Evolutionary conservation across 2,113 vertebrate genomes (phyloP), one percentile per base, ranked within the genome.

Genomic region (Odontesthes bonariensis): DNA sequence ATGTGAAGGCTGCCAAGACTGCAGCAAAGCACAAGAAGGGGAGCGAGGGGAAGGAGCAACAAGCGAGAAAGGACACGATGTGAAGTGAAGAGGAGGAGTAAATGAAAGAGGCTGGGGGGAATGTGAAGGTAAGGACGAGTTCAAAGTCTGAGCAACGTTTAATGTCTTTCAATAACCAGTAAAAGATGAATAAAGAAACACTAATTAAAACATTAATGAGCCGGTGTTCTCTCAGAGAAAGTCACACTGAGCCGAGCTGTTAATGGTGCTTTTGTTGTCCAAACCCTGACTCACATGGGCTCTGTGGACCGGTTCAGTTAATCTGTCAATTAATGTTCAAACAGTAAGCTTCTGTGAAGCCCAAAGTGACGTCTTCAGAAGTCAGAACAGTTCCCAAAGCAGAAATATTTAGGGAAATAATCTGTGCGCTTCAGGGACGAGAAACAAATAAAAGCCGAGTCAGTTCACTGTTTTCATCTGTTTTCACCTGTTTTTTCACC

Each of bases 1-100:
- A 79, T 47, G 68, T 76, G 47, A 77, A 54, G 55, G 44, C 31
- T 38, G 85, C 87, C 82, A 89, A 81, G 70, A 85, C 85, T 87
- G 85, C 87, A 87, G 87, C 84, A 81, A 46, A 69, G 68, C 64
- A 62, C 63, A 59, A 31, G 61, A 44, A 74, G 0, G 31, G 53
- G 59, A 53, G 53, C 27, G 61, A 51, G 46, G 31, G 51, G 27
- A 33, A 8, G 8, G 16, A 16, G n/a, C 23, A 12, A 11, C 35
- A 3, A 27, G 27, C 27, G 35, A 61, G 16, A 33, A 31, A 12
- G 11, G 73, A 55, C 2, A 3, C 9, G 81, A 58, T 35, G 58
- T 31, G 31, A 51, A n/a, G 56, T 5, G 64, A 56, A 54, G 60
- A 55, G 33, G 10, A 23, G 57, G 46, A 16, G 35, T 42, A 52